phyloP scores from a whole-genome alignment of 2,113 vertebrate genomes.

The Pristiophorus japonicus region DNA sequence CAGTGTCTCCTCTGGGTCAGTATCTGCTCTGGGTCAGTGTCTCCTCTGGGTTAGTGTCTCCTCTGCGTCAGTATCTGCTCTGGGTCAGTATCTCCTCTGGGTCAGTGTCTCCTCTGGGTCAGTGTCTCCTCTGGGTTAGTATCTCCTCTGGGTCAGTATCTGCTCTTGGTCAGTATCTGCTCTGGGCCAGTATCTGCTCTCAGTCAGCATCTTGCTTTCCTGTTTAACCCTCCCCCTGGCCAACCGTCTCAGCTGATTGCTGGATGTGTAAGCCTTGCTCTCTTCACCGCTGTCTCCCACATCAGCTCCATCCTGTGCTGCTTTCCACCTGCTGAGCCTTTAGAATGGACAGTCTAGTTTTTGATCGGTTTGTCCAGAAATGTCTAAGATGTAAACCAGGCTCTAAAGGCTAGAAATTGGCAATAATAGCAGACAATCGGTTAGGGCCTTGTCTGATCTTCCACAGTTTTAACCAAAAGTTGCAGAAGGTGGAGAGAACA shows the following conservation, averaged over 20 bases:
- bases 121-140: neutral
- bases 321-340: neutral
- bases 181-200: neutral
- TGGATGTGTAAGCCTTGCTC: neutral
- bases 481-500: neutral
- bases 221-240: neutral
- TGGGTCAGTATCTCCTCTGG: neutral
- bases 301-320: neutral
- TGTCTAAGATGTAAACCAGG: neutral
- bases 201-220: neutral
- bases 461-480: neutral
- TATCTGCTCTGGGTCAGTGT: neutral
- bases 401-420: neutral
- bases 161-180: too few relatives aligned
- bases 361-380: neutral
- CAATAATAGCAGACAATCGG: neutral
- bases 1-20: neutral
- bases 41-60: neutral
- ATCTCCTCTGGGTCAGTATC: neutral
- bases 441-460: neutral
- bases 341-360: neutral
- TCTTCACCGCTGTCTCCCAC: too few relatives aligned
- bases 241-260: neutral
- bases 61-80: neutral
- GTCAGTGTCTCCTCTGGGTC: neutral